Conservation (phyloP, 2,888 invertebrate species). For the Cosmorhoe ocellata region DNA sequence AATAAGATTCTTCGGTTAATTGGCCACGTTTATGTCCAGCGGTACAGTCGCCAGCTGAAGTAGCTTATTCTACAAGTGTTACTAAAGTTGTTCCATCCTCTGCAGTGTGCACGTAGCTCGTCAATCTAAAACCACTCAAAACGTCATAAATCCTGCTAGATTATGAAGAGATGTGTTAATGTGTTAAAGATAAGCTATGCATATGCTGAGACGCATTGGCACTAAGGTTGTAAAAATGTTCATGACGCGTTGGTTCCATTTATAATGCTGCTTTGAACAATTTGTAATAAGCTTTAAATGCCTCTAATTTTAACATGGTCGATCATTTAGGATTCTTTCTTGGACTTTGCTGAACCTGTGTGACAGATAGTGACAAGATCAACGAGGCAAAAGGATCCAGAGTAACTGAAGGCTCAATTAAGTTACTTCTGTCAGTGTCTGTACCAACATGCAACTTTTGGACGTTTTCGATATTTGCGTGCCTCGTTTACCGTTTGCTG, state of each 20-base stretch:
- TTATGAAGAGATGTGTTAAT: background rate
- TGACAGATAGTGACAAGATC: too few relatives aligned
- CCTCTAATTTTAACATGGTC: too few relatives aligned
- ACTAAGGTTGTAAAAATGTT: background rate
- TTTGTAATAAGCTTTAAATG: too few relatives aligned
- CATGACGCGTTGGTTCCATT: too few relatives aligned
- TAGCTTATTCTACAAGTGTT: background rate
- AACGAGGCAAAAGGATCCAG: too few relatives aligned
- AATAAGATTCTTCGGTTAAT: constrained; percentile 71
- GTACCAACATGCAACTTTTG: constrained; percentile 48
- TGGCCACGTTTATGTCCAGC: constrained; percentile 62
- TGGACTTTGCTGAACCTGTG: too few relatives aligned
- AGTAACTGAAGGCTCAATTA: too few relatives aligned
- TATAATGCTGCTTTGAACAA: too few relatives aligned
- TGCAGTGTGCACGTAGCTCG: background rate
- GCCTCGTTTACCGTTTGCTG: constrained; percentile 54
- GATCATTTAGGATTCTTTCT: too few relatives aligned
- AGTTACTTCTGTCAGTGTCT: background rate
- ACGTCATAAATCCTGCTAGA: background rate
- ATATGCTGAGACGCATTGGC: background rate
- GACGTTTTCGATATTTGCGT: constrained; percentile 55
- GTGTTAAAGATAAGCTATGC: too few relatives aligned
- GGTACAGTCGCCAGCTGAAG: constrained; percentile 6
- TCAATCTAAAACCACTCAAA: background rate
- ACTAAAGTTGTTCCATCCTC: too few relatives aligned